Evolutionary conservation across 2,888 invertebrate genomes (phyloP), one percentile per base, ranked within the genome.

Genomic region (Selenia dentaria): DNA sequence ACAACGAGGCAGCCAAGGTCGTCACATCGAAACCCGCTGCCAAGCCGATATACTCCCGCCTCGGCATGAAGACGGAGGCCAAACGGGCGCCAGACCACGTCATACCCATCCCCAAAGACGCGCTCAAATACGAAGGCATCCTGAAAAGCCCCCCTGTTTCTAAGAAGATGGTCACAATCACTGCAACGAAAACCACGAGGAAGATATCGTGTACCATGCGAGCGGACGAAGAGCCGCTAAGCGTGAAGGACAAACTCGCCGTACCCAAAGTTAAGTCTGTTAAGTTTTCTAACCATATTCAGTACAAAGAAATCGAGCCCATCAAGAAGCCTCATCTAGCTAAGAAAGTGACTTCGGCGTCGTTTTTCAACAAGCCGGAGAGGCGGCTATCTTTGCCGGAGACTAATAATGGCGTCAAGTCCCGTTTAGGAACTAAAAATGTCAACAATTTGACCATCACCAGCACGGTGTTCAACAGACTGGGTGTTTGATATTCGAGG

Each of bases 51-150:
- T 90, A 71, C 54, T 70, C 84, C 0, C 69, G 91, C 0, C 76
- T 91, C 1, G 91, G 91, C 1, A 64, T 73, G 12, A 91, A 90
- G 49, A 14, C 69, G 0, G 64, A 66, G 2, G 44, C 34, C 9
- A 25, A n/a, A 5, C 8, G 20, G 0, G 44, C n/a, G 5, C 11
- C 29, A 0, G 61, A 57, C 1, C 62, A 47, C 4, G 39, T 51
- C 0, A 70, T 85, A 18, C 87, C 86, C 0, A 65, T 85, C 1
- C 71, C 70, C 1, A 79, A 76, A 47, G 83, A 84, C 35, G 90
- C 90, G 0, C 73, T 91, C 2, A 84, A 88, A 60, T 91, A 91
- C 53, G 88, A 88, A 54, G 91, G 91, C 1, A 89, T 91, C 8
- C 64, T 91, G 6, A 91, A 91, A 66, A 67, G 64, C 10, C 47